These are phyloP conservation scores for Latrodectus hesperus DNA, from an alignment of 2,888 invertebrate genomes.

Conservation along the genomic window DNA sequence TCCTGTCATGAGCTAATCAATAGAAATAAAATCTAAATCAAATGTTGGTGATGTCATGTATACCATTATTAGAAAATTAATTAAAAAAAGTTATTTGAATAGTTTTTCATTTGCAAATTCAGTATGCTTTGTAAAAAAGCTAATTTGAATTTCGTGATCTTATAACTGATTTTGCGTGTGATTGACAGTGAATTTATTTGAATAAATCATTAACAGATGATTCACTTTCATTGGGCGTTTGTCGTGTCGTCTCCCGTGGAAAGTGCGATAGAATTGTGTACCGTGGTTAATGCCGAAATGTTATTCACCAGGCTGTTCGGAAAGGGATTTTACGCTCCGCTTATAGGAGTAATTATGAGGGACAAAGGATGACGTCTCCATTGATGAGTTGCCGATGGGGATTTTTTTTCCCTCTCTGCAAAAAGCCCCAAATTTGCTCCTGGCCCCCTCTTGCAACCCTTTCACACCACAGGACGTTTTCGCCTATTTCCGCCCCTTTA, in stretches of 20 bases:
- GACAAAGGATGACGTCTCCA: slow-evolving; percentile 18
- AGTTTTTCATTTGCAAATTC: no score
- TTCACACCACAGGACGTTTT: slow-evolving; percentile 42
- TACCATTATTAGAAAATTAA: no score
- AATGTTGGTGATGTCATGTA: no score
- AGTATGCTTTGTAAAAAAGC: no score
- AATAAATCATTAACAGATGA: not conserved
- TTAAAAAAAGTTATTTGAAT: no score
- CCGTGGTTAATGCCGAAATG: not conserved
- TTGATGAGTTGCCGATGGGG: slow-evolving; percentile 35
- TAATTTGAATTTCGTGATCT: no score
- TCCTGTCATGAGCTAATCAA: no score
- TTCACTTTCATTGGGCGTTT: not conserved
- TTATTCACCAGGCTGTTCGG: slow-evolving; percentile 6
- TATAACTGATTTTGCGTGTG: not conserved
- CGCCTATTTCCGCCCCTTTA: slow-evolving; percentile 8
- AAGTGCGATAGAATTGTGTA: not conserved
- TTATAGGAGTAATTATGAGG: slow-evolving; percentile 34
- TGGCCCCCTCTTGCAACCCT: slow-evolving; percentile 19
- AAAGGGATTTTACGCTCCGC: slow-evolving; percentile 48
- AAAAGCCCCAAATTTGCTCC: slow-evolving; percentile 22
- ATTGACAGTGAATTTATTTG: not conserved
- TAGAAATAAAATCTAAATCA: no score
- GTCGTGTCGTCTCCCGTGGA: not conserved
- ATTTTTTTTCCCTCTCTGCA: not conserved